Evolutionary conservation across 2,113 vertebrate genomes (phyloP).

Genomic region (Trochalopteron elliotii): DNA sequence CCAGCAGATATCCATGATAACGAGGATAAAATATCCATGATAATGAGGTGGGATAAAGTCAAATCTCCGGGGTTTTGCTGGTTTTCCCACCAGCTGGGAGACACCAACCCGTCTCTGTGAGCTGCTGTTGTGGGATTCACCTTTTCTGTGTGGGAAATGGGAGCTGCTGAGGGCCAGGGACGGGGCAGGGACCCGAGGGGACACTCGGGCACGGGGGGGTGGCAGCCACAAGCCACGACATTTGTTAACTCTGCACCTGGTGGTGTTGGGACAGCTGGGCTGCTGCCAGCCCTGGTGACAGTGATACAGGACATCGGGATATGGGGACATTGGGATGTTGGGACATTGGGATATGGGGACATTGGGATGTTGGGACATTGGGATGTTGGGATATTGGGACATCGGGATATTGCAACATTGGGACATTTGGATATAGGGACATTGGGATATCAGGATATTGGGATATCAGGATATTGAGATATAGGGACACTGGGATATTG

Average conservation of each 20-base stretch:
- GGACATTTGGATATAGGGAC: fast-evolving
- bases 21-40: neutral
- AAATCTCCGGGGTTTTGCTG: fast-evolving
- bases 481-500: no score
- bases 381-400: fast-evolving
- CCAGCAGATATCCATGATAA: fast-evolving
- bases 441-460: fast-evolving
- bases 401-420: fast-evolving
- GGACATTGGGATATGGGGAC: fast-evolving
- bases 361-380: fast-evolving
- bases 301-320: fast-evolving
- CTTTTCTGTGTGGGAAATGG: fast-evolving
- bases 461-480: fast-evolving
- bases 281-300: neutral
- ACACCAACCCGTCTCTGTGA: neutral
- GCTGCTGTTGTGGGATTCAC: fast-evolving
- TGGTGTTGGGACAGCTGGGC: fast-evolving
- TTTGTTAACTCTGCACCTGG: neutral
- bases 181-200: neutral
- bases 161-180: neutral
- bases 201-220: fast-evolving
- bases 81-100: neutral
- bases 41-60: neutral
- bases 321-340: fast-evolving
- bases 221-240: fast-evolving